These are phyloP conservation scores for Whitmania pigra DNA, from an alignment of 1,140 invertebrate genomes.

Conservation along the genomic window DNA sequence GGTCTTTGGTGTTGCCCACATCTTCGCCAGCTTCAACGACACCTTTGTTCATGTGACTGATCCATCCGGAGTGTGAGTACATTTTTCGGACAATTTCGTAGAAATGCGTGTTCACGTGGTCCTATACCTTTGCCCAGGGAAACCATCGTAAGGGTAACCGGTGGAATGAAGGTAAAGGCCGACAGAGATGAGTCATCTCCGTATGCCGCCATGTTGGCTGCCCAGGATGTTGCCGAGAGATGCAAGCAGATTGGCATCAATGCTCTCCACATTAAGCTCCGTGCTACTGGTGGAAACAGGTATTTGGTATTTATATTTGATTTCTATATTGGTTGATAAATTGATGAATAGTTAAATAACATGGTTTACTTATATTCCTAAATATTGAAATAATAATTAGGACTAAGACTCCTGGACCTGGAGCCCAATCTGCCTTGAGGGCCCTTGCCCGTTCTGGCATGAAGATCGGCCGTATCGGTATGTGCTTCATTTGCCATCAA, in stretches of 20 bases:
- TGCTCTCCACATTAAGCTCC: slow-evolving; percentile 91
- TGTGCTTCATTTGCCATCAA: slow-evolving; percentile 11
- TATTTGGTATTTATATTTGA: slow-evolving; percentile 24
- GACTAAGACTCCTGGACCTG: slow-evolving; percentile 61
- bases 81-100: not conserved
- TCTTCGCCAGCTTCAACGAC: slow-evolving; percentile 98
- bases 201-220: slow-evolving; percentile 99
- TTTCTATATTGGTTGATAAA: too few relatives aligned
- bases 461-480: slow-evolving; percentile 94
- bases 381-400: slow-evolving; percentile 27
- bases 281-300: slow-evolving; percentile 93
- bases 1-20: slow-evolving; percentile 97
- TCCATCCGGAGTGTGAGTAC: slow-evolving; percentile 66
- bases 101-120: not conserved
- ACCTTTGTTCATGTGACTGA: slow-evolving; percentile 99
- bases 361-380: too few relatives aligned
- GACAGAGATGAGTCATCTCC: slow-evolving; percentile 99
- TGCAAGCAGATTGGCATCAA: slow-evolving; percentile 92
- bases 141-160: slow-evolving; percentile 95
- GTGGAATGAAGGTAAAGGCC: slow-evolving; percentile 99
- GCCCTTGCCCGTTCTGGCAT: slow-evolving; percentile 95
- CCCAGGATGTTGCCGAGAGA: slow-evolving; percentile 98
- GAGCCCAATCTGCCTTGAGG: slow-evolving; percentile 90
- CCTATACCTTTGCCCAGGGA: slow-evolving; percentile 54
- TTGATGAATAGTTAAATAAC: too few relatives aligned